Conservation (phyloP, 2,797 vertebrate species). For the Poecile montanus region DNA sequence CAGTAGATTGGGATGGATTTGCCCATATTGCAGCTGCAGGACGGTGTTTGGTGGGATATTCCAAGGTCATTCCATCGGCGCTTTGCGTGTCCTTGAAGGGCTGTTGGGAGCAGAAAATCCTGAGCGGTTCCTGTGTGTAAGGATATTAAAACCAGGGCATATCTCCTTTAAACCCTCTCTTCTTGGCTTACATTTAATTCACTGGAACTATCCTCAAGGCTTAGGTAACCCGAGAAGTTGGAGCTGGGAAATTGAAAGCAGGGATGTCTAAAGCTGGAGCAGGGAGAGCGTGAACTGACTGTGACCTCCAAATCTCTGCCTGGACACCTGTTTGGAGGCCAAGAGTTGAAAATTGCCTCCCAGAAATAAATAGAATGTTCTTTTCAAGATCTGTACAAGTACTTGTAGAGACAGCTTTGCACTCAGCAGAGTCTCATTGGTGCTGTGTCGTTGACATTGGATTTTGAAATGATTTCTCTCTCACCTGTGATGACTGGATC, state of each 20-base stretch:
- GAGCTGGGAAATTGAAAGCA: slow-evolving; percentile 1
- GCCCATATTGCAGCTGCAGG: neutral
- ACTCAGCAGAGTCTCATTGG: neutral
- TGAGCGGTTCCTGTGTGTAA: neutral
- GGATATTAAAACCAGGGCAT: slow-evolving; percentile 15
- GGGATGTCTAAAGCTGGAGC: neutral
- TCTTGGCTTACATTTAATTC: slow-evolving; percentile 23
- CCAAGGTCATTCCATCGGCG: neutral
- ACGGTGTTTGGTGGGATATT: neutral
- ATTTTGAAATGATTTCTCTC: neutral
- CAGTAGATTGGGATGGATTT: neutral
- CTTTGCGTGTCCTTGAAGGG: neutral
- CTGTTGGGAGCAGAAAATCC: slow-evolving; percentile 20
- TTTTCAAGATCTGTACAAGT: neutral
- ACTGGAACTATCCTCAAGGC: slow-evolving; percentile 11
- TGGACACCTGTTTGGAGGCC: neutral
- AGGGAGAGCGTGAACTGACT: neutral
- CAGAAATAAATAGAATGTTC: neutral
- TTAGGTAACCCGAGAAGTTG: neutral
- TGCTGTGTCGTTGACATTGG: neutral
- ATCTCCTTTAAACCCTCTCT: slow-evolving; percentile 22
- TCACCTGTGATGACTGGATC: neutral
- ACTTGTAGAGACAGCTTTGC: neutral
- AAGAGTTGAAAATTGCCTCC: neutral
- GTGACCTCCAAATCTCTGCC: slow-evolving; percentile 9